These are phyloP conservation scores for Itoplectis maculator DNA, from an alignment of 2,888 invertebrate genomes.

Conservation along the genomic window DNA sequence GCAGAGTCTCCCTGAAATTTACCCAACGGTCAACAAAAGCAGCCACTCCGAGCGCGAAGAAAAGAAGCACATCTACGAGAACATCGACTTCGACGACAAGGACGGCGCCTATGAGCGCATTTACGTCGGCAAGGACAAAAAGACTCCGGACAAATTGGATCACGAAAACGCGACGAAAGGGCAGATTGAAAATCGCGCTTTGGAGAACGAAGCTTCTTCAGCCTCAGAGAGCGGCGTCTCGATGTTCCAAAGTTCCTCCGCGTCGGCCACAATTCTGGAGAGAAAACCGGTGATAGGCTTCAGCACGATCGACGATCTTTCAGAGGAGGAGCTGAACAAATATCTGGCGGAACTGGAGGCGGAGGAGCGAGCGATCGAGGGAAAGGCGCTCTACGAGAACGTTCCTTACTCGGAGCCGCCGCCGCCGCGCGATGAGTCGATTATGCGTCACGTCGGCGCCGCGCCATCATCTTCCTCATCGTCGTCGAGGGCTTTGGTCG, in stretches of 20 bases:
- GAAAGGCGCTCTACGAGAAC: conserved; percentile 68
- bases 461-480: too few relatives aligned
- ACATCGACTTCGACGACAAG: conserved; percentile 73
- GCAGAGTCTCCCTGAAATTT: conserved; percentile 70
- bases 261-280: conserved; percentile 47
- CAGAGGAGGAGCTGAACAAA: conserved; percentile 83
- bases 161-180: conserved; percentile 68
- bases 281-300: conserved; percentile 77
- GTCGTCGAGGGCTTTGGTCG: conserved; percentile 46
- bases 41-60: conserved; percentile 49
- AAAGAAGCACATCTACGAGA: conserved; percentile 75
- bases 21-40: conserved; percentile 40
- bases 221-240: conserved; percentile 31
- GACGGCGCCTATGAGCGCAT: conserved; percentile 73
- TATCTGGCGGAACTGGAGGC: conserved; percentile 84
- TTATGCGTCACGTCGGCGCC: conserved; percentile 4
- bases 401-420: conserved; percentile 40
- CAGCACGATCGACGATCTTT: conserved; percentile 80
- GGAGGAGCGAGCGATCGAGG: conserved; percentile 78
- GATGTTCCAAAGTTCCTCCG: conserved; percentile 61
- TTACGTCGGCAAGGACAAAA: conserved; percentile 7
- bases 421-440: conserved; percentile 26
- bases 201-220: conserved; percentile 6
- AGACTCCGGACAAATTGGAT: neutral
- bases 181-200: conserved; percentile 61